Conservation (phyloP, 1,140 invertebrate genomes). For the Dolichoris vasculosae region DNA sequence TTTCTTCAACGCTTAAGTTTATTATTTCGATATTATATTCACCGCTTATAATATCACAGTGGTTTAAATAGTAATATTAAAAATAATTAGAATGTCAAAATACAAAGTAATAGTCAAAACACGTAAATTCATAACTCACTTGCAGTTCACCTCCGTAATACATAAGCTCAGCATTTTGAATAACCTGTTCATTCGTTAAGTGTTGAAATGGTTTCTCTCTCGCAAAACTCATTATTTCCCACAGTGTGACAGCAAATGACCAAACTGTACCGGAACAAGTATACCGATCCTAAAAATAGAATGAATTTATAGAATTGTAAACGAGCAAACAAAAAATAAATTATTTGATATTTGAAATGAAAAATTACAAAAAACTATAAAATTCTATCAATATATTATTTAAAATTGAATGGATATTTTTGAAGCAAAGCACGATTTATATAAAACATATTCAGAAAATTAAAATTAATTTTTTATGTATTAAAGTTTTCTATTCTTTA, state of each 20-base stretch:
- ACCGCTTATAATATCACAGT: too few species aligned
- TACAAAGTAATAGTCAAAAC: neutral
- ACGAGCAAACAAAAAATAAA: too few species aligned
- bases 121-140: conserved; percentile 64
- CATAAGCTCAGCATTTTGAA: conserved; percentile 83
- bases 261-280: conserved; percentile 80
- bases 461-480: too few species aligned
- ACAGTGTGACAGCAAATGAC: conserved; percentile 82
- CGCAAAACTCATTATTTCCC: conserved; percentile 87
- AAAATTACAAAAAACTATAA: too few species aligned
- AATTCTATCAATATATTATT: too few species aligned
- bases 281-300: conserved; percentile 78
- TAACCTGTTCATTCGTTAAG: conserved; percentile 83
- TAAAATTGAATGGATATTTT: too few species aligned
- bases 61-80: too few species aligned
- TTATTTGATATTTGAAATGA: too few species aligned
- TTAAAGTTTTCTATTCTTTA: too few species aligned
- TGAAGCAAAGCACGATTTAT: too few species aligned
- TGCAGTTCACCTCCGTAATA: conserved; percentile 80
- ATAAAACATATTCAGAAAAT: too few species aligned
- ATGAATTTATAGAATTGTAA: conserved; percentile 14
- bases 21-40: neutral
- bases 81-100: neutral
- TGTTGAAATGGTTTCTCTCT: conserved; percentile 82
- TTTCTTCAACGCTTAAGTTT: neutral